Base-by-base conservation (phyloP, 2,888 invertebrate genomes). In the Oxycera nigricornis region DNA sequence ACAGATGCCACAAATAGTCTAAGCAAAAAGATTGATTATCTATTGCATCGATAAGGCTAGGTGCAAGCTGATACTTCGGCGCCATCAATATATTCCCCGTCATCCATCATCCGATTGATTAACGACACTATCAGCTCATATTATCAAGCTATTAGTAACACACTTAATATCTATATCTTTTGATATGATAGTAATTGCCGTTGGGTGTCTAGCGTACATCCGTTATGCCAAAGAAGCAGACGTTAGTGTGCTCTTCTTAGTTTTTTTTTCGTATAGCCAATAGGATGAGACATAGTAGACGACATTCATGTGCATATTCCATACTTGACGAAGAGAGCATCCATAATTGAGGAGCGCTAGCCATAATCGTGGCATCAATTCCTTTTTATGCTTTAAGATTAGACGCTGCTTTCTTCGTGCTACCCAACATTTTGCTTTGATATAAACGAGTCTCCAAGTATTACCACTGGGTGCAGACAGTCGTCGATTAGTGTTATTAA, bases 91-190 rank as follows among this genome's bases (percentile, higher is more conserved):
- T 52, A 55, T 70, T 55, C 70, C n/a, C 55, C 30, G 35, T 70
- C 70, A 70, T 52, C n/a, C n/a, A 52, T 70, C 52, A 70, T 70
- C 70, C 20, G 31, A 55, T 70, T 52, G 55, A 52, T 52, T 30
- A 52, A 70, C 74, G 73, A 73, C 70, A 62, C 73, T 75, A 70
- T 70, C 70, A 55, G 41, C 62, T 70, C 55, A 35, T 65, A 72
- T 73, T 75, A 73, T 70, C 55, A 62, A 55, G 28, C 73, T 59
- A 73, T 75, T 75, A 73, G 75, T 73, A 75, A 65, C 73, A 70
- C 75, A 62, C 62, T 70, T 73, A 70, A 75, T 70, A 73, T 31
- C 73, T 28, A 73, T 70, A 75, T 75, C 65, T 46, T 46, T 52
- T 17, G 22, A 52, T 46, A 70, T 70, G 31, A 30, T 2, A 30